A percentile compares a stretch with the other conserved stretches of the same genome.
These are phyloP conservation scores for Labrus mixtus DNA, from an alignment of 2,113 vertebrate species.

Conservation along the genomic window DNA sequence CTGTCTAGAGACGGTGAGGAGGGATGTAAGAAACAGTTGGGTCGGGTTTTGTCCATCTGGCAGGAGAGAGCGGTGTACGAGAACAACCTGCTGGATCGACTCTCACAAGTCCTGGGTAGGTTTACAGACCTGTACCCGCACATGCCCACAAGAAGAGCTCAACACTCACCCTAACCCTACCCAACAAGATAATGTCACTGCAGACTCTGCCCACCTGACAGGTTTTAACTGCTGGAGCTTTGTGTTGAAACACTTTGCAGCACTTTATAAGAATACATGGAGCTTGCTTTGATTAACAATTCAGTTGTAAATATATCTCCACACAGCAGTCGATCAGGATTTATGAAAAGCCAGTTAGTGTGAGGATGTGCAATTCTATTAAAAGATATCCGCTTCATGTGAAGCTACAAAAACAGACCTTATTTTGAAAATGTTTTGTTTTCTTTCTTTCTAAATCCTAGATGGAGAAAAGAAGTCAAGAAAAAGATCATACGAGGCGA, in stretches of 20 bases:
- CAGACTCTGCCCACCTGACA: no score
- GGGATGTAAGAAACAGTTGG: slow-evolving; percentile 94
- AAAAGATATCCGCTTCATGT: not conserved
- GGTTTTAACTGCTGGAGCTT: not conserved
- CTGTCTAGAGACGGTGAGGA: slow-evolving; percentile 92
- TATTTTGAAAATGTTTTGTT: not conserved
- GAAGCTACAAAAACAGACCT: not conserved
- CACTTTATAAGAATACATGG: not conserved
- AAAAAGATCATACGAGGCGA: slow-evolving; percentile 94
- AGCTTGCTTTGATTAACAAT: not conserved
- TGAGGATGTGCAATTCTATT: no score
- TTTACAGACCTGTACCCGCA: not conserved
- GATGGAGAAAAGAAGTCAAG: slow-evolving; percentile 89
- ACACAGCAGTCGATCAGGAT: no score
- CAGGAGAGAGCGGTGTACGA: slow-evolving; percentile 98
- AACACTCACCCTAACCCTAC: no score
- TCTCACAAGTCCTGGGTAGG: slow-evolving; percentile 94
- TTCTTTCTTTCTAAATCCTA: slow-evolving; percentile 38
- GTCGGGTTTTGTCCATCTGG: slow-evolving; percentile 97
- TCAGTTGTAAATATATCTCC: not conserved
- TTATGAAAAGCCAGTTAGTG: not conserved
- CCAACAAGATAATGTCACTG: not conserved
- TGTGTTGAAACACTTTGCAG: not conserved
- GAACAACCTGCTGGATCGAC: slow-evolving; percentile 93
- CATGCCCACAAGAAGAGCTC: not conserved